phyloP scores from a whole-genome alignment of 2,888 invertebrate genomes.

The Rhingia campestris region DNA sequence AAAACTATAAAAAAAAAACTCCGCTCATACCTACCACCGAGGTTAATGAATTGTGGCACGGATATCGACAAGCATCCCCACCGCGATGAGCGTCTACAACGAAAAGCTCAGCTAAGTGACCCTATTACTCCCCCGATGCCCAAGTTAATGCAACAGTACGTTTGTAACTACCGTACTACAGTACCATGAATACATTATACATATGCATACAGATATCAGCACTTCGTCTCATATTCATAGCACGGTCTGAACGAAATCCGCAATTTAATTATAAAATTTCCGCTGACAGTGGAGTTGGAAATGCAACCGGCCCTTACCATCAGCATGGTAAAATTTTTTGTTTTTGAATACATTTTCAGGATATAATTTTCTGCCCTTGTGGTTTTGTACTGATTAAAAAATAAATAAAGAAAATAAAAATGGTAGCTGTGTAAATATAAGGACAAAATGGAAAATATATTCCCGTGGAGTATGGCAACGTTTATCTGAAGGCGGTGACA shows the following conservation, averaged over 20 bases:
- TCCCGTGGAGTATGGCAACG: neutral
- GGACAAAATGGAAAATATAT: conserved; percentile 11
- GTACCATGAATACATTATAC: too few relatives aligned
- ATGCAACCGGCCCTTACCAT: conserved; percentile 25
- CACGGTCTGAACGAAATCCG: conserved; percentile 39
- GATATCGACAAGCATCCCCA: conserved; percentile 26
- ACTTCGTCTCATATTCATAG: conserved; percentile 31
- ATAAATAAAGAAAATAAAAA: conserved; percentile 1
- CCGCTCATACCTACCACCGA: conserved; percentile 9
- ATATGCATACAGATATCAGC: conserved; percentile 1
- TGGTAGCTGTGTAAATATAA: conserved; percentile 17
- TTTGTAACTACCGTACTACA: neutral
- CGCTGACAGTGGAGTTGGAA: conserved; percentile 53
- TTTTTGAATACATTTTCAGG: conserved; percentile 31
- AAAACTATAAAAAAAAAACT: conserved; percentile 37
- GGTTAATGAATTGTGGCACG: conserved; percentile 43
- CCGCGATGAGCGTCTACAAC: conserved; percentile 21
- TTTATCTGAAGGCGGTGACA: neutral
- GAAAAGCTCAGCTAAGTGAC: conserved; percentile 5
- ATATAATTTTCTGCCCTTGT: conserved; percentile 51
- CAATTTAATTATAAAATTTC: conserved; percentile 58
- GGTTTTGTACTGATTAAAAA: conserved; percentile 43
- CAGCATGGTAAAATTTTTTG: conserved; percentile 8
- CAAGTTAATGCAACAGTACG: conserved; percentile 31
- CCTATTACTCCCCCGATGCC: neutral